Percentiles rank a stretch among this genome's conserved stretches.
These are phyloP conservation scores for Miniopterus natalensis DNA, from an alignment of 2,113 vertebrate genomes.

Conservation along the genomic window DNA sequence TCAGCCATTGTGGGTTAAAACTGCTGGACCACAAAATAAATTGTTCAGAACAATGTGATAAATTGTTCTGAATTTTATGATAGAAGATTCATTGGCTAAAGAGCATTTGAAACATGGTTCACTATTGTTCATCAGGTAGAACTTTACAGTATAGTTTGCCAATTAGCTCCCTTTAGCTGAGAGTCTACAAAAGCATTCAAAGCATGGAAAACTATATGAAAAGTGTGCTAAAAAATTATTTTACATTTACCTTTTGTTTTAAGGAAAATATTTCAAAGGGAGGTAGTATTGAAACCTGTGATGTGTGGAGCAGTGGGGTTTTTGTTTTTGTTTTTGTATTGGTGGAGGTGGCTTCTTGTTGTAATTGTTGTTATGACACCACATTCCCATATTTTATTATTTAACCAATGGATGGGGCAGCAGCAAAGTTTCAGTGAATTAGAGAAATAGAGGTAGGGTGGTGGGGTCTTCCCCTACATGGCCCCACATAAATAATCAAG, in stretches of 20 bases:
- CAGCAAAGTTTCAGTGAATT: not conserved
- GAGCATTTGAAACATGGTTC: not conserved
- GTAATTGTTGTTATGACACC: not conserved
- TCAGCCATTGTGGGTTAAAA: conserved; percentile 3
- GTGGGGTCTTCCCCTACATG: not conserved
- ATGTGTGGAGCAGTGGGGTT: not conserved
- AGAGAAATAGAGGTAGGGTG: not conserved
- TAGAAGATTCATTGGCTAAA: not conserved
- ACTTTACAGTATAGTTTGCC: not conserved
- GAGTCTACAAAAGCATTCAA: not conserved
- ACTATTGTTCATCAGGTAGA: not conserved
- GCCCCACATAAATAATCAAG: not conserved
- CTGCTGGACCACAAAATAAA: not conserved
- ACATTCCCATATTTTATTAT: not conserved
- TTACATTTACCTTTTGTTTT: not conserved
- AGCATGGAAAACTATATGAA: not conserved
- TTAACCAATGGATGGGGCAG: not conserved
- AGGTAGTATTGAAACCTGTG: not conserved
- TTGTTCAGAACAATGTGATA: not conserved
- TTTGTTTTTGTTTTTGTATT: not conserved
- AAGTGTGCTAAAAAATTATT: not conserved
- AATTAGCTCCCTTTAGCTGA: not conserved
- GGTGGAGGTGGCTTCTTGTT: not conserved
- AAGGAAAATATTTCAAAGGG: conserved; percentile 1
- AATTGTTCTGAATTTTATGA: not conserved